Base-by-base conservation (phyloP, 2,113 vertebrate genomes). In the Paradisaea rubra region DNA sequence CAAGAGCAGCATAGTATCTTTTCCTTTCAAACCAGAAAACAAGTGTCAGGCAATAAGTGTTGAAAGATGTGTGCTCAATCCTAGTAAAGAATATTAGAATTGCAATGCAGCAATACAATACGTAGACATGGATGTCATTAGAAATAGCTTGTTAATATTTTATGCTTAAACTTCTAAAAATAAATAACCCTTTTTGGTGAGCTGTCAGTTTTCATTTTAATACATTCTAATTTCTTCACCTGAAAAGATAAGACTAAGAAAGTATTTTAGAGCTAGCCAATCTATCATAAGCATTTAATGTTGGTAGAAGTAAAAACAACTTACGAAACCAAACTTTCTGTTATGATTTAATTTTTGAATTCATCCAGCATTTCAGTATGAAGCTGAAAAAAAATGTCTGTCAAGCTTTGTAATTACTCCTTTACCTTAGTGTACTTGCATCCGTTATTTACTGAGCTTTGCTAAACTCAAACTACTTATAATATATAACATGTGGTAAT, bases 241-340 rank as follows among this genome's bases (percentile, higher is more conserved):
- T 74, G 69, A 59, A 84, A 81, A 82, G 50, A 3, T 61, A 74
- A 63, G 21, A 15, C 22, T 71, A 45, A 63, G 19, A 59, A 77
- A 18, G 13, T 41, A 57, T 86, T 71, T 74, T 61, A 74, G 42
- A 66, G 22, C 13, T 50, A 77, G 30, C 16, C 13, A 44, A 5
- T 47, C 19, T 54, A 25, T 31, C 16, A 27, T 45, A 77, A 92
- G 59, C 70, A 70, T 39, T 84, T 71, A 42, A 54, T 1, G 0
- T 41, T 68, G 47, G 20, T 64, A 66, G 47, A 78, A 81, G 35
- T 83, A 52, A 85, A 89, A 89, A 31, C n/a, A 61, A 66, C 11
- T 54, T 88, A 23, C 0, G 0, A 66, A 78, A 52, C 4, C 3
- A 41, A 86, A 35, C 39, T 74, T 14, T 71, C 14, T 85, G 1